Evolutionary conservation across 2,797 vertebrate genomes (phyloP).

Genomic region (Chanos chanos): DNA sequence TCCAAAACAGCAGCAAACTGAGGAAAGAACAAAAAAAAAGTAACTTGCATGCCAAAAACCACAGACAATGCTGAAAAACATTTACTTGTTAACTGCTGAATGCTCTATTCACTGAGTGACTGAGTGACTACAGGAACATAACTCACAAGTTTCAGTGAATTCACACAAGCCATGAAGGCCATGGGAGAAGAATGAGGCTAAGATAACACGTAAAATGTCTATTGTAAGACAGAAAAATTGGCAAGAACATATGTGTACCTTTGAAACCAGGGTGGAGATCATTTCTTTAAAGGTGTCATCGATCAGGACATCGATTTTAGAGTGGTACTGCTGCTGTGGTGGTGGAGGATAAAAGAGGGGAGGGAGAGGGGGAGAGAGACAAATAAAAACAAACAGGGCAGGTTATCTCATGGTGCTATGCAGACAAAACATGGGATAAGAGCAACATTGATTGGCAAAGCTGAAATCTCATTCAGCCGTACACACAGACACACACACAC

Average conservation of each 20-base stretch:
- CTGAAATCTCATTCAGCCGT: background rate
- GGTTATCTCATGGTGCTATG: too few species aligned
- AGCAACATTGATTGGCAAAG: background rate
- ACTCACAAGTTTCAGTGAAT: too few species aligned
- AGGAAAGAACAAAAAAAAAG: slow-evolving; percentile 1
- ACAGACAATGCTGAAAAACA: background rate
- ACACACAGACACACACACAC: background rate
- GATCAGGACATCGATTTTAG: slow-evolving; percentile 94
- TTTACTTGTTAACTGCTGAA: too few species aligned
- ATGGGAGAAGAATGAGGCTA: slow-evolving; percentile 16
- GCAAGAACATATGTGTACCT: slow-evolving; percentile 72
- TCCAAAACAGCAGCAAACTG: slow-evolving; percentile 89
- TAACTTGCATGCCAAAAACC: background rate
- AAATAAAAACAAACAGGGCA: slow-evolving; percentile 3
- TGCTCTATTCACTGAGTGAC: slow-evolving; percentile 10
- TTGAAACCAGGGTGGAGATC: slow-evolving; percentile 87
- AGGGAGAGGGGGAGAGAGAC: background rate
- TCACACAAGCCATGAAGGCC: slow-evolving; percentile 20
- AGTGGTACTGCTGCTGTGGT: slow-evolving; percentile 94
- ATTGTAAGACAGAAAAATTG: background rate
- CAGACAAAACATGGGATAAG: background rate
- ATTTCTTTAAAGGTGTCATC: slow-evolving; percentile 93
- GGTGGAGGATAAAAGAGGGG: slow-evolving; percentile 46
- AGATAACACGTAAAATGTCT: slow-evolving; percentile 19
- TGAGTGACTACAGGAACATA: too few species aligned